Evolutionary conservation across 2,888 invertebrate genomes (phyloP), one percentile per base, ranked within the genome.

Genomic region (Gasteruption jaculator): DNA sequence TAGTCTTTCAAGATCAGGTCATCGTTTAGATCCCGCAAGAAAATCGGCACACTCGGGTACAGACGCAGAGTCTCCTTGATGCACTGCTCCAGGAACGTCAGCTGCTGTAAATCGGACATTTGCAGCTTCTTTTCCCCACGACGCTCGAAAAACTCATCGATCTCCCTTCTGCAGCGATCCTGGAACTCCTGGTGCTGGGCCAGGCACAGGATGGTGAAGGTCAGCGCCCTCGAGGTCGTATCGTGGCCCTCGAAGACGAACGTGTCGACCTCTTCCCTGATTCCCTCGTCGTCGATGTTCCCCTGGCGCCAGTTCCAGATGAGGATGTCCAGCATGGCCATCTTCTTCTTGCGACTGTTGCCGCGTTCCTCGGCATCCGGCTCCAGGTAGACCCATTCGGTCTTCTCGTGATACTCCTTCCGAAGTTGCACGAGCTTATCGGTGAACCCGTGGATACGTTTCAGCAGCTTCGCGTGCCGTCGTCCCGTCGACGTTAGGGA

Each of bases 81-180:
- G 51, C 82, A 83, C 52, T 78, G 78, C 50, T 85, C 85, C 47
- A 85, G 71, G 55, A 83, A 85, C 41, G 76, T 74, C 79, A 85
- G 79, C 40, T 77, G 74, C 45, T 78, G 65, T n/a, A 85, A 64
- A 48, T 80, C 79, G 27, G 78, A 74, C 4, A 73, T 75, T 1
- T 76, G 74, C 0, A 74, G 61, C 5, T 77, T 72, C 0, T 66
- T n/a, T n/a, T n/a, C 75, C n/a, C 63, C 59, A 10, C 73, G 68
- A 60, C 79, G 79, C 41, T 76, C 63, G 1, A 73, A 55, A 0
- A 76, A 74, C 21, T 71, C 68, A 2, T 65, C 71, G 5, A 62
- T 45, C 43, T 64, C 63, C 10, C 29, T 30, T 35, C 63, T 50
- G 1, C 46, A 50, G 18, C 47, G 43, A 16, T 51, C 50, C 60